A percentile compares a stretch with the other conserved stretches of the same genome.
Evolutionary conservation across 92 coral and sea anemone genomes (phyloP).

Genomic region (Actinernus sp.): DNA sequence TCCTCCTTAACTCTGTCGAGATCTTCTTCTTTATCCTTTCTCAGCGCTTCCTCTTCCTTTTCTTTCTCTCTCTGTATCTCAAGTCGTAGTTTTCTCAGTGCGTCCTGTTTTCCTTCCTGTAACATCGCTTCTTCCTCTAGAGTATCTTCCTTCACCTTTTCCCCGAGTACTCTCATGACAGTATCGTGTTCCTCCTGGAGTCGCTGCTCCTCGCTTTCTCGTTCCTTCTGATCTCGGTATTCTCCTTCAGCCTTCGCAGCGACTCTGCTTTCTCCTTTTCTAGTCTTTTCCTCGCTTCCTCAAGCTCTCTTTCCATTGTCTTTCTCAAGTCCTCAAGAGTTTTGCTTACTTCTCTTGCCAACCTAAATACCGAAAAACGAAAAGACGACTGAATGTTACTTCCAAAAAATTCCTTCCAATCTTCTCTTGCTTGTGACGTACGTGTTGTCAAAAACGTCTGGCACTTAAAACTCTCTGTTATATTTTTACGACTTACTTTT

Average conservation of each 20-base stretch:
- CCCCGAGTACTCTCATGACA: constrained; percentile 89
- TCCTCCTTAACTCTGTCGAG: constrained; percentile 67
- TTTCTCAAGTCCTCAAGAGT: constrained; percentile 80
- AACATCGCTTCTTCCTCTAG: constrained; percentile 98
- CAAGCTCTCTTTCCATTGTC: constrained; percentile 84
- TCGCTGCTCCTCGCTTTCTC: constrained; percentile 85
- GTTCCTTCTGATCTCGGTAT: constrained; percentile 64
- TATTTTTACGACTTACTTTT: too few species aligned
- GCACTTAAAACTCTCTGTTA: too few species aligned
- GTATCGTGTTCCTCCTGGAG: constrained; percentile 76
- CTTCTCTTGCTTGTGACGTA: too few species aligned
- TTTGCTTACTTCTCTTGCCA: constrained; percentile 77
- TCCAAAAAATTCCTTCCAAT: too few species aligned
- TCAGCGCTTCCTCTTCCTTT: constrained; percentile 74
- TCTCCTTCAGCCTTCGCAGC: constrained; percentile 60
- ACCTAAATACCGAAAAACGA: constrained; percentile 22
- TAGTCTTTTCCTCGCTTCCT: constrained; percentile 74
- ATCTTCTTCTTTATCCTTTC: constrained; percentile 73
- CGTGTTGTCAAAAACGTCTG: too few species aligned
- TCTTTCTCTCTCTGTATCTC: constrained; percentile 81
- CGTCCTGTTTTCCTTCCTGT: constrained; percentile 94
- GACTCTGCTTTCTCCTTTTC: constrained; percentile 81
- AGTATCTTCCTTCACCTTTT: constrained; percentile 88
- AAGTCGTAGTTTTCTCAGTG: constrained; percentile 77
- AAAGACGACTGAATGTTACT: too few species aligned